A percentile compares a stretch with the other conserved stretches of the same genome.
phyloP scores from a whole-genome alignment of 2,797 vertebrate species.

The Muraenolepis orangiensis region DNA sequence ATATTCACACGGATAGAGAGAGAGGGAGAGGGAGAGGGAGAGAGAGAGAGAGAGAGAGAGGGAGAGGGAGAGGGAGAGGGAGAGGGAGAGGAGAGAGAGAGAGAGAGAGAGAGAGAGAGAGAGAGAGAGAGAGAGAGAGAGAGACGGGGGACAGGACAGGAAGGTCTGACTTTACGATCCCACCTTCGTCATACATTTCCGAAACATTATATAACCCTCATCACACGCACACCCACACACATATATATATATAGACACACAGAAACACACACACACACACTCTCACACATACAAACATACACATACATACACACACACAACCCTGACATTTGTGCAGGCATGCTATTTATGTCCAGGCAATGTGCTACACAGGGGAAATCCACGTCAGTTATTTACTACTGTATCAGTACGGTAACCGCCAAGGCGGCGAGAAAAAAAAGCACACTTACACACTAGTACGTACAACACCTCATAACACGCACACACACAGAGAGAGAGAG shows the following conservation, averaged over 20 bases:
- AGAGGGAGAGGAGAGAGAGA: too few species aligned
- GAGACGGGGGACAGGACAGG: constrained; percentile 23
- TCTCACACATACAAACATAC: too few species aligned
- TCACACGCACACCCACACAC: constrained; percentile 23
- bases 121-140: constrained; percentile 34
- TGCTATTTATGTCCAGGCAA: constrained; percentile 23
- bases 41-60: too few species aligned
- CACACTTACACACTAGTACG: background rate
- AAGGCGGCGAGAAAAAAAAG: background rate
- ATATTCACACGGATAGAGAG: constrained; percentile 18
- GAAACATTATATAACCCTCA: constrained; percentile 56
- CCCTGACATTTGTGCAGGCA: background rate
- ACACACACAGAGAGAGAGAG: too few species aligned
- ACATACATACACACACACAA: constrained; percentile 16
- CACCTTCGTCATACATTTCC: constrained; percentile 37
- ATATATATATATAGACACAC: background rate
- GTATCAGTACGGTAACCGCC: constrained; percentile 2
- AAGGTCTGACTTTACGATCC: constrained; percentile 19
- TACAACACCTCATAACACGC: background rate
- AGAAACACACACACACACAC: background rate
- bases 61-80: constrained; percentile 21
- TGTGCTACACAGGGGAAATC: constrained; percentile 8
- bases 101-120: too few species aligned
- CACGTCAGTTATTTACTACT: constrained; percentile 4
- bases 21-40: too few species aligned